These are phyloP conservation scores for Beris chalybata DNA, from an alignment of 2,888 invertebrate species.

Conservation along the genomic window DNA sequence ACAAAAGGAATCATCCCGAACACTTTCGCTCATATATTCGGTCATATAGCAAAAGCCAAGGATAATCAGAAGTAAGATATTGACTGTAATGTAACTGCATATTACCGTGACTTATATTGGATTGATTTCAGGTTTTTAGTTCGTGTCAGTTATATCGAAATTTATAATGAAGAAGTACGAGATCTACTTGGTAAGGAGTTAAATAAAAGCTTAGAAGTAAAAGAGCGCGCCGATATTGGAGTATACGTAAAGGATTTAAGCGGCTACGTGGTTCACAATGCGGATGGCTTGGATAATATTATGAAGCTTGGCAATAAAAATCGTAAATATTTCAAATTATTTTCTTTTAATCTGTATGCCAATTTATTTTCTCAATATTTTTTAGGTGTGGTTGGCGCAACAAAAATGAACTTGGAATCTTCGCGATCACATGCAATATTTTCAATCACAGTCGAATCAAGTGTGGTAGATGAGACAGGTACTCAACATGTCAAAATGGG, in stretches of 20 bases:
- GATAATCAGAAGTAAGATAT: conserved; percentile 80
- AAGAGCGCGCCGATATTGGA: conserved; percentile 94
- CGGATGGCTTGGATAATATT: conserved; percentile 90
- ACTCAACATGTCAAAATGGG: conserved; percentile 92
- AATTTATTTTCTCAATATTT: conserved; percentile 16
- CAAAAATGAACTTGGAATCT: conserved; percentile 96
- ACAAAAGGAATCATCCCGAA: conserved; percentile 96
- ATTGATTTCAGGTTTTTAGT: conserved; percentile 77
- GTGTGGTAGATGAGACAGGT: conserved; percentile 78
- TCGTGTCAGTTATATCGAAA: conserved; percentile 96
- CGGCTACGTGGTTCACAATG: conserved; percentile 96
- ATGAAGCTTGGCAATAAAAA: conserved; percentile 97
- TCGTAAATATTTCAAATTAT: conserved; percentile 55
- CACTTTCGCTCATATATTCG: conserved; percentile 98
- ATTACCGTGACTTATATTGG: neutral
- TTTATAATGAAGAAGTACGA: conserved; percentile 98
- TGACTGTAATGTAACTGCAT: conserved; percentile 28
- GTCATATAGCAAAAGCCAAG: conserved; percentile 91
- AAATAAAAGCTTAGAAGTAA: conserved; percentile 83
- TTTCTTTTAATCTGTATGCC: conserved; percentile 3
- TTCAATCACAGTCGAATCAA: conserved; percentile 95
- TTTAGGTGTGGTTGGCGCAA: conserved; percentile 77
- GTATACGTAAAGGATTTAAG: conserved; percentile 98
- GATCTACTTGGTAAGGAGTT: conserved; percentile 92
- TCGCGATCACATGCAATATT: conserved; percentile 98